Conservation (phyloP, 2,888 invertebrate genomes). For the Magallana nippona region DNA sequence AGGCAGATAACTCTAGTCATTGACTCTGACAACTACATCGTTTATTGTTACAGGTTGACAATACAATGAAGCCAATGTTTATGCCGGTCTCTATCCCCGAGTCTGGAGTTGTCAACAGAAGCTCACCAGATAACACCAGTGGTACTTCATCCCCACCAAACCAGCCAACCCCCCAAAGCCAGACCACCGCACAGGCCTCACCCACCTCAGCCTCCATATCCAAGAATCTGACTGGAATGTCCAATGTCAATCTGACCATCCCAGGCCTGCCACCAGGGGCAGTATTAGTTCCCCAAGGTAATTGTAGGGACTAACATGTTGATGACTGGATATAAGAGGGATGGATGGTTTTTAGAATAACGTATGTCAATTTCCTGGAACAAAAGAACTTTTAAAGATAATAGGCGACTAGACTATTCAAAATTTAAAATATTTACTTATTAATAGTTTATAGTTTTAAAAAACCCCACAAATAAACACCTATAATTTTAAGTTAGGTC, state of each 20-base stretch:
- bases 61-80: slow-evolving; percentile 39
- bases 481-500: too few relatives aligned
- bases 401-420: too few relatives aligned
- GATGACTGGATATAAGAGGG: too few relatives aligned
- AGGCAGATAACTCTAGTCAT: too few relatives aligned
- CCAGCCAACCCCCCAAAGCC: neutral
- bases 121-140: slow-evolving; percentile 25
- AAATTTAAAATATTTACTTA: too few relatives aligned
- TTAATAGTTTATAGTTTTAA: too few relatives aligned
- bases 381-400: too few relatives aligned
- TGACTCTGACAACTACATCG: neutral
- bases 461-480: too few relatives aligned
- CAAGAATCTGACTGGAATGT: neutral
- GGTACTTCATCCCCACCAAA: slow-evolving; percentile 24
- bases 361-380: too few relatives aligned
- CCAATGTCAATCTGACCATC: slow-evolving; percentile 51
- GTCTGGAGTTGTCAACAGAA: slow-evolving; percentile 14
- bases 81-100: neutral
- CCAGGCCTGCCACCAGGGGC: slow-evolving; percentile 57
- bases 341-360: too few relatives aligned
- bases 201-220: slow-evolving; percentile 22
- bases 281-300: slow-evolving; percentile 58
- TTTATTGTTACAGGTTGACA: slow-evolving; percentile 35
- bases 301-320: neutral
- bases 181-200: slow-evolving; percentile 13